These are phyloP conservation scores for Leptinotarsa juncta DNA, from an alignment of 2,888 invertebrate genomes.

Conservation along the genomic window DNA sequence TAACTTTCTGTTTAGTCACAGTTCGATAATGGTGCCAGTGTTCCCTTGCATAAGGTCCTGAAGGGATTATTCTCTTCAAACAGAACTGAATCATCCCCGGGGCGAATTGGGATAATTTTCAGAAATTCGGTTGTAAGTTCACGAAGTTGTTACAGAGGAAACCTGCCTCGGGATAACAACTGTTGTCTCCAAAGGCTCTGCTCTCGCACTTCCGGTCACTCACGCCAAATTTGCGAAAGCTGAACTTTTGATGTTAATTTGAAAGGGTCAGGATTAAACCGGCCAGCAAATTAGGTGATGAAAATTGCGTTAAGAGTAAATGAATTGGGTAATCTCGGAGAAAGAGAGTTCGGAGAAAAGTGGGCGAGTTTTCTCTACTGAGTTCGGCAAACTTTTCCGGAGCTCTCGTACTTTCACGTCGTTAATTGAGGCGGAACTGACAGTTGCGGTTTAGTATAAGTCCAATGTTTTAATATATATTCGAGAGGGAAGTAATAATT, in stretches of 20 bases:
- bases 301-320: constrained; percentile 38
- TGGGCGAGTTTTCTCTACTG: constrained; percentile 1
- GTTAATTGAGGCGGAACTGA: not conserved
- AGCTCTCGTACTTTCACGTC: not conserved
- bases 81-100: constrained; percentile 8
- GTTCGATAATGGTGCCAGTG: too few species aligned
- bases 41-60: not conserved
- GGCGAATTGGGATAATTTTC: constrained; percentile 15
- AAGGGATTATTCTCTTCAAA: constrained; percentile 9
- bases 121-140: constrained; percentile 12
- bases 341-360: constrained; percentile 15
- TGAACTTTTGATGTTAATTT: constrained; percentile 40
- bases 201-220: constrained; percentile 29
- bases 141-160: constrained; percentile 28
- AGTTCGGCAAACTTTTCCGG: not conserved
- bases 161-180: constrained; percentile 31
- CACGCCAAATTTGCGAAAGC: constrained; percentile 33
- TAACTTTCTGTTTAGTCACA: too few species aligned
- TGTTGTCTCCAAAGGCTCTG: constrained; percentile 27
- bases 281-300: constrained; percentile 41
- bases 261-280: constrained; percentile 39
- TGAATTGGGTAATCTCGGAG: constrained; percentile 35
- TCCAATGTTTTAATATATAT: too few species aligned
- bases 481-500: too few species aligned
- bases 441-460: not conserved